Evolutionary conservation across 2,888 invertebrate species (phyloP).

Genomic region (Bellardia bayeri): DNA sequence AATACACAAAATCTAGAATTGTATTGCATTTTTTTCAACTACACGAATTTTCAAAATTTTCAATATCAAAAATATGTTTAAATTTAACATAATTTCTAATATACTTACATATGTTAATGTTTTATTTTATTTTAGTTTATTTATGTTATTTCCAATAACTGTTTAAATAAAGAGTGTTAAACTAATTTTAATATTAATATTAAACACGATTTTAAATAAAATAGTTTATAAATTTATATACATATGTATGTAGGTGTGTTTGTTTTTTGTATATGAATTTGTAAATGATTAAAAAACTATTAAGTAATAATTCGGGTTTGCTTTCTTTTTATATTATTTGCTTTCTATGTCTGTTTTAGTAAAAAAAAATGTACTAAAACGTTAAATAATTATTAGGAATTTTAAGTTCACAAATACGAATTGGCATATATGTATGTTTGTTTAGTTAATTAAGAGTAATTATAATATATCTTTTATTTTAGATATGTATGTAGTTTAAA

Average conservation of each 20-base stretch:
- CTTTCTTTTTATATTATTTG: neutral
- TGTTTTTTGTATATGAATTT: neutral
- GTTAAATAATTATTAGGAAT: constrained; percentile 63
- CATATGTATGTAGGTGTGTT: neutral
- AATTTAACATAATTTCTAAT: constrained; percentile 23
- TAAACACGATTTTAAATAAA: constrained; percentile 15
- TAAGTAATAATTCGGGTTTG: constrained; percentile 44
- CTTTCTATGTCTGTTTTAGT: neutral
- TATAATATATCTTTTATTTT: constrained; percentile 9
- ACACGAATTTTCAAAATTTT: neutral
- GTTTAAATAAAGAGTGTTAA: neutral
- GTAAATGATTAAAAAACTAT: constrained; percentile 19
- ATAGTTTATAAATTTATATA: neutral
- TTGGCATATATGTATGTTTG: constrained; percentile 57
- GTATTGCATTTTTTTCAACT: neutral
- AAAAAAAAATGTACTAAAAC: constrained; percentile 39
- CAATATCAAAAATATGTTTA: constrained; percentile 37
- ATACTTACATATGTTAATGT: neutral
- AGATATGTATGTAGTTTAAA: neutral
- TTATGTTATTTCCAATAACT: constrained; percentile 53
- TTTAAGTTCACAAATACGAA: constrained; percentile 58
- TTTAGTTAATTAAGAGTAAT: constrained; percentile 29
- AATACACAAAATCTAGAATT: constrained; percentile 7
- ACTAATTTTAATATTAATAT: no score
- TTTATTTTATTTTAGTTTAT: constrained; percentile 24